Evolutionary conservation across 2,113 vertebrate species (phyloP).

Genomic region (Saguinus midas): DNA sequence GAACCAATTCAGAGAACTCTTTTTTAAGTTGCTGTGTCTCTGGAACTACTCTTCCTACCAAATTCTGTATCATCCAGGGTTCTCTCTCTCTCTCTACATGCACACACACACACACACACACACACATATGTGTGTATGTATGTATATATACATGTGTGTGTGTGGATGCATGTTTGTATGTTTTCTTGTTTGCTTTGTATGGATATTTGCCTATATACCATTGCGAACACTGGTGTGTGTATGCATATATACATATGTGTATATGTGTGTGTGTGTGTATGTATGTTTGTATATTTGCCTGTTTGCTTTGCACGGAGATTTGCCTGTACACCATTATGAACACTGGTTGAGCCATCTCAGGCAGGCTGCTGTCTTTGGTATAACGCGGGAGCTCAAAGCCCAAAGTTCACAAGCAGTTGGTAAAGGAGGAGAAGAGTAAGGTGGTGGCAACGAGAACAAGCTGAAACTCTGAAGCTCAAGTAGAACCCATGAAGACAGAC

Average conservation of each 20-base stretch:
- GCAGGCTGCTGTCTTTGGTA: background rate
- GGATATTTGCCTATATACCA: background rate
- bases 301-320: background rate
- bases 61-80: background rate
- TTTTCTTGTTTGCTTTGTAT: background rate
- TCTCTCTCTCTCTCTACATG: background rate
- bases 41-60: background rate
- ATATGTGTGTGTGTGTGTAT: background rate
- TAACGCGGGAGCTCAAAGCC: background rate
- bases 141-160: background rate
- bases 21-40: background rate
- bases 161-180: background rate
- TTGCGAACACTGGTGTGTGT: too few species aligned
- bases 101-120: too few species aligned
- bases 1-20: background rate
- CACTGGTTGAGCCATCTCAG: background rate
- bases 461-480: background rate
- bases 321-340: too few species aligned
- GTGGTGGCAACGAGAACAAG: background rate
- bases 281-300: background rate
- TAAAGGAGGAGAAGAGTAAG: background rate
- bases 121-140: background rate
- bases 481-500: too few species aligned
- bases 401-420: background rate
- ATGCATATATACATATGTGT: too few species aligned